A percentile compares a stretch with the other conserved stretches of the same genome.
These are phyloP conservation scores for Diadumene lineata DNA, from an alignment of 92 coral and sea anemone species.

Conservation along the genomic window DNA sequence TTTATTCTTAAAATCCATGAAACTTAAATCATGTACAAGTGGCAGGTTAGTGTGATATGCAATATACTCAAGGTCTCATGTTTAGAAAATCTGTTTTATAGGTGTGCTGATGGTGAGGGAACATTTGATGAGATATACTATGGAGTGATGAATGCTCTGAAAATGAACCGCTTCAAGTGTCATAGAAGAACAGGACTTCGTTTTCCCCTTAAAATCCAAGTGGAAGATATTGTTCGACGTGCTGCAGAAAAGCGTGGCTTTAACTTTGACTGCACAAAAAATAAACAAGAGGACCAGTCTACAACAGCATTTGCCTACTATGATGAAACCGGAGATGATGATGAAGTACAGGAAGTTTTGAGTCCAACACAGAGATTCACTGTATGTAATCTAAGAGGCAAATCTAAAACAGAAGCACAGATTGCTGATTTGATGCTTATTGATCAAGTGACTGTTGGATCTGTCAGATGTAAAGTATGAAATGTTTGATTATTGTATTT, in stretches of 20 bases:
- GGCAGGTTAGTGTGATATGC: too few species aligned
- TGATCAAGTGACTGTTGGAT: too few species aligned
- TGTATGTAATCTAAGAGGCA: not conserved
- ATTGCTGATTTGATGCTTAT: too few species aligned
- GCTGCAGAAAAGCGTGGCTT: not conserved
- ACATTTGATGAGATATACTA: not conserved
- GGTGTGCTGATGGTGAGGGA: slow-evolving; percentile 4
- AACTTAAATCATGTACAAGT: too few species aligned
- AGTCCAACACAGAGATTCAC: too few species aligned
- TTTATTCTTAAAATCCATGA: too few species aligned
- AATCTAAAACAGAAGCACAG: too few species aligned
- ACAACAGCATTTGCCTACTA: not conserved
- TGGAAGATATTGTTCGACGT: not conserved
- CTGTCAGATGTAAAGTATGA: too few species aligned
- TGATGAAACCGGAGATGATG: not conserved
- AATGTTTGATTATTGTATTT: too few species aligned
- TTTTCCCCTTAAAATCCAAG: not conserved
- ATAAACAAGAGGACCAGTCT: not conserved
- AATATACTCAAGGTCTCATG: too few species aligned
- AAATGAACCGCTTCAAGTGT: not conserved
- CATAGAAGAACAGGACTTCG: not conserved
- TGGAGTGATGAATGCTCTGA: not conserved
- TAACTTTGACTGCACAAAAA: not conserved
- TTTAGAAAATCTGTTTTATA: not conserved
- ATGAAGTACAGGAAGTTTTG: not conserved